A percentile compares a stretch with the other conserved stretches of the same genome.
Conservation (phyloP, 30 jellyfish, hydroid and myxozoan species). For the Nemopilema nomurai region DNA sequence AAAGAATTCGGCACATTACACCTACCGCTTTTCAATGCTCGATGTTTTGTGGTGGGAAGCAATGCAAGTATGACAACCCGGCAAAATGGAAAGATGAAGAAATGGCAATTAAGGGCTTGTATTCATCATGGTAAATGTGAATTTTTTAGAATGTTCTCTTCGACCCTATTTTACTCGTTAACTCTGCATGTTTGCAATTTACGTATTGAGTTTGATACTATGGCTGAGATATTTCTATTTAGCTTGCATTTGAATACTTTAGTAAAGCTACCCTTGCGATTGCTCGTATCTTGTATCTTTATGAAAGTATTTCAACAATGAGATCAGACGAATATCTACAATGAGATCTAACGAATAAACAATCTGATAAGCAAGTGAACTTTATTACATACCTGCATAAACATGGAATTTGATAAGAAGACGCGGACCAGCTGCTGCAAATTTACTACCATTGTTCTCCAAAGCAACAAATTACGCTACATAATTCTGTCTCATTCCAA, state of each 20-base stretch:
- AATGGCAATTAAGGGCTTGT: conserved; percentile 84
- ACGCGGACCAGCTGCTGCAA: too few species aligned
- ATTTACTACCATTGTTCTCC: not conserved
- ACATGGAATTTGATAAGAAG: too few species aligned
- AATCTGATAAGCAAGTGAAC: too few species aligned
- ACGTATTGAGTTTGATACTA: not conserved
- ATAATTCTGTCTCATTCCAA: not conserved
- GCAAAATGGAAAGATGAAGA: conserved; percentile 84
- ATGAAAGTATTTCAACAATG: too few species aligned
- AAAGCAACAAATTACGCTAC: not conserved
- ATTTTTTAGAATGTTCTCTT: not conserved
- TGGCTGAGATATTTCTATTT: too few species aligned
- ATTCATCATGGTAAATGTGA: conserved; percentile 91
- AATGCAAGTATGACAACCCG: conserved; percentile 92
- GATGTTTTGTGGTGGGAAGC: conserved; percentile 96
- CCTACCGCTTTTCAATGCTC: conserved; percentile 93
- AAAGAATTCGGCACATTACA: conserved; percentile 83
- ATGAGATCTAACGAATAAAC: too few species aligned
- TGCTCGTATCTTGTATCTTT: too few species aligned
- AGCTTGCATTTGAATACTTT: too few species aligned
- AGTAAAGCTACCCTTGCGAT: too few species aligned
- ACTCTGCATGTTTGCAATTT: not conserved
- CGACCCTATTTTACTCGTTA: not conserved
- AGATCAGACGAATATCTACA: too few species aligned
- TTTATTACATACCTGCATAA: too few species aligned